These are phyloP conservation scores for Lingula anatina DNA, from an alignment of 2,888 invertebrate genomes.

Conservation along the genomic window DNA sequence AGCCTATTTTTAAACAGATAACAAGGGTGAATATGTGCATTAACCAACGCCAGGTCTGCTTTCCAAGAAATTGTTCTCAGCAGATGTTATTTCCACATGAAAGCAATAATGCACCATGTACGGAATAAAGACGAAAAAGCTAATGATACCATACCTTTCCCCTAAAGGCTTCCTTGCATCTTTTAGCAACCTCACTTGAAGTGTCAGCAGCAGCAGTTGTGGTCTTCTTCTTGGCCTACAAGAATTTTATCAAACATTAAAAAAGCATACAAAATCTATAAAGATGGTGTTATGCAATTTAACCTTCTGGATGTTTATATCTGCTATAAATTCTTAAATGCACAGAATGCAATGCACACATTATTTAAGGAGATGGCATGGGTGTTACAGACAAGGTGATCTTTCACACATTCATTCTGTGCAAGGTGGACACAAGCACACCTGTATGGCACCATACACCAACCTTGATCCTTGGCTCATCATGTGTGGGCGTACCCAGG, in stretches of 20 bases:
- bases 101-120: too few species aligned
- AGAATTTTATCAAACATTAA: slow-evolving; percentile 1
- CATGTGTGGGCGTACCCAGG: slow-evolving; percentile 37
- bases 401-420: background rate
- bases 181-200: slow-evolving; percentile 60
- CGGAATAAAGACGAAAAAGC: background rate
- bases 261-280: background rate
- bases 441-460: background rate
- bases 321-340: slow-evolving; percentile 1
- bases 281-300: background rate
- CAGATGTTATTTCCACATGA: too few species aligned
- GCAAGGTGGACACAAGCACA: background rate
- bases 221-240: slow-evolving; percentile 36
- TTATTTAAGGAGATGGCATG: background rate
- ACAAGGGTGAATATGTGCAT: too few species aligned
- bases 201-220: slow-evolving; percentile 54
- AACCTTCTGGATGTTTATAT: background rate
- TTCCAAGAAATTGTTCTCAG: too few species aligned
- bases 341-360: background rate
- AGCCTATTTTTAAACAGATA: too few species aligned
- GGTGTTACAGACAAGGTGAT: background rate
- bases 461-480: slow-evolving; percentile 33
- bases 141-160: slow-evolving; percentile 56
- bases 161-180: slow-evolving; percentile 81
- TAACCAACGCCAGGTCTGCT: too few species aligned